Conservation (phyloP, 2,113 vertebrate species). For the Chelonoidis abingdonii region DNA sequence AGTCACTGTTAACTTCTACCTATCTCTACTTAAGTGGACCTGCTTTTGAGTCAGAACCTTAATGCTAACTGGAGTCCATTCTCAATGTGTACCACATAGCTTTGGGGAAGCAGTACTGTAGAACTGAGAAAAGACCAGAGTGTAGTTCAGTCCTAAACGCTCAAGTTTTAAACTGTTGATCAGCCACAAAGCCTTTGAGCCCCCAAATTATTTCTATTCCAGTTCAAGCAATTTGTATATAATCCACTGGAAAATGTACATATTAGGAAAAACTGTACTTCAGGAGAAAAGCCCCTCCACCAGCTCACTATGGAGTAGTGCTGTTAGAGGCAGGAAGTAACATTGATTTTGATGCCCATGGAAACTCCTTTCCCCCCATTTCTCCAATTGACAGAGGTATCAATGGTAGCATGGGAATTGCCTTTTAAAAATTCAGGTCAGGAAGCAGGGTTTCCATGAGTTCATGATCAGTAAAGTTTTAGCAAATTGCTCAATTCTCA, state of each 20-base stretch:
- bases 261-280: neutral
- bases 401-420: neutral
- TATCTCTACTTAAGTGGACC: neutral
- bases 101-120: neutral
- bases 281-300: neutral
- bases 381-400: neutral
- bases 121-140: neutral
- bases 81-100: neutral
- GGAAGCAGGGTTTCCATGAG: neutral
- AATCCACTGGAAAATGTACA: slow-evolving; percentile 25
- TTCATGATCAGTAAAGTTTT: slow-evolving; percentile 8
- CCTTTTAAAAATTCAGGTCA: neutral
- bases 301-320: neutral
- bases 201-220: neutral
- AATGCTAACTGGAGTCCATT: neutral
- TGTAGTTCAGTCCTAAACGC: neutral
- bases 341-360: neutral
- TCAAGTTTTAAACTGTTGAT: slow-evolving; percentile 1
- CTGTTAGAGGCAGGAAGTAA: neutral
- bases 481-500: neutral
- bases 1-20: neutral
- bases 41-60: neutral
- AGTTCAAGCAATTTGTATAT: slow-evolving; percentile 2
- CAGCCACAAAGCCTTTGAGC: neutral
- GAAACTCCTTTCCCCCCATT: neutral